Percentiles rank a stretch among this genome's conserved stretches.
These are phyloP conservation scores for Heteromyza rotundicornis DNA, from an alignment of 2,888 invertebrate species.

Conservation along the genomic window DNA sequence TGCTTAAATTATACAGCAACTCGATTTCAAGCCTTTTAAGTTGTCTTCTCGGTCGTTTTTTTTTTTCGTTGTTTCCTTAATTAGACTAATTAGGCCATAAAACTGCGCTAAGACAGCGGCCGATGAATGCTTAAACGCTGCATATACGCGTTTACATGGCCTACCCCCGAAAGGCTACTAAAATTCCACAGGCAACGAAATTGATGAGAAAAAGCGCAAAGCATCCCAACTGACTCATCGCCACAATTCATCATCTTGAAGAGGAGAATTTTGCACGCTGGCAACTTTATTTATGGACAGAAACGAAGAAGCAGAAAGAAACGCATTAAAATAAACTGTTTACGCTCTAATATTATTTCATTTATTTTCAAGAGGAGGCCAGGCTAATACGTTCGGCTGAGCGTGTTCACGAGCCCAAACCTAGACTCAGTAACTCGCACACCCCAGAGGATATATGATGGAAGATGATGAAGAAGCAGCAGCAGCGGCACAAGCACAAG, in stretches of 20 bases:
- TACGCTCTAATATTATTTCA: conserved; percentile 34
- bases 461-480: not conserved
- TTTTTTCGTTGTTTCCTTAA: no score
- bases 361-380: conserved; percentile 8
- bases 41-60: no score
- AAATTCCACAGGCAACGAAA: not conserved
- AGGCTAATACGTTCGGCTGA: not conserved
- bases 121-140: conserved; percentile 4
- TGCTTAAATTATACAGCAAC: no score
- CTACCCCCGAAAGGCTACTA: not conserved
- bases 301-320: conserved; percentile 11
- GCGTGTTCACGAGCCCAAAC: not conserved
- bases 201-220: conserved; percentile 20
- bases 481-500: not conserved
- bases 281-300: conserved; percentile 33
- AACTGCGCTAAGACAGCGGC: conserved; percentile 27
- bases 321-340: conserved; percentile 39
- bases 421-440: not conserved
- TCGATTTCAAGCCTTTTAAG: conserved; percentile 34
- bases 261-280: conserved; percentile 16
- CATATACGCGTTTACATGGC: not conserved
- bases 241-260: conserved; percentile 47
- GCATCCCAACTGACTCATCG: conserved; percentile 46
- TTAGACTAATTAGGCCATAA: conserved; percentile 45
- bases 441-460: conserved; percentile 3